Percentiles rank a stretch among this genome's conserved stretches.
phyloP scores from a whole-genome alignment of 1,140 invertebrate genomes.

The Pogonomyrmex californicus region DNA sequence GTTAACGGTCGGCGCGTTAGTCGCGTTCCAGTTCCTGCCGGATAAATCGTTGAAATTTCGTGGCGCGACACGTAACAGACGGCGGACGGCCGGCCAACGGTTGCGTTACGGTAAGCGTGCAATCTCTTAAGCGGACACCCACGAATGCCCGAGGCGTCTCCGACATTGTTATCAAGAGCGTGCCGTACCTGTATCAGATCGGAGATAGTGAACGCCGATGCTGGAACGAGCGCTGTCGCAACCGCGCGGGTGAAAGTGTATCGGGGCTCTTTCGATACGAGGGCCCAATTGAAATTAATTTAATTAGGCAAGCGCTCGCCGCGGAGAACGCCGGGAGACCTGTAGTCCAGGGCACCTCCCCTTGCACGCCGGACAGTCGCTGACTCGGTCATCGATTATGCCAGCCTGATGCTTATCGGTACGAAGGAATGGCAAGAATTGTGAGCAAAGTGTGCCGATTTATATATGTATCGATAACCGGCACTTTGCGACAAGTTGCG shows the following conservation, averaged over 20 bases:
- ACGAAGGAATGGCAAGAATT: slow-evolving; percentile 31
- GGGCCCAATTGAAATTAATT: slow-evolving; percentile 83
- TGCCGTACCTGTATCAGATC: slow-evolving; percentile 76
- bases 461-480: not conserved
- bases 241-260: slow-evolving; percentile 82
- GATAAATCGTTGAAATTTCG: slow-evolving; percentile 81
- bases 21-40: slow-evolving; percentile 71
- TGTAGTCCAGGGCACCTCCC: slow-evolving; percentile 36
- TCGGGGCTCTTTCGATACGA: slow-evolving; percentile 72
- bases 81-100: slow-evolving; percentile 25
- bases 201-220: slow-evolving; percentile 70
- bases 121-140: slow-evolving; percentile 69
- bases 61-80: slow-evolving; percentile 74
- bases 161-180: slow-evolving; percentile 82
- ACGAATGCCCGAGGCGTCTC: slow-evolving; percentile 75
- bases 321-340: slow-evolving; percentile 47
- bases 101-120: slow-evolving; percentile 57
- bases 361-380: slow-evolving; percentile 23
- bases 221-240: slow-evolving; percentile 76
- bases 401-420: slow-evolving; percentile 31
- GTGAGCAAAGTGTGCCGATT: slow-evolving; percentile 11
- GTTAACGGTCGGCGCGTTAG: slow-evolving; percentile 38
- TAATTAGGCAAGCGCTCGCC: slow-evolving; percentile 80
- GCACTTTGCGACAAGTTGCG: not conserved
- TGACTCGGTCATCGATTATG: slow-evolving; percentile 62